A percentile compares a stretch with the other conserved stretches of the same genome.
Conservation (phyloP, 2,888 invertebrate species). For the Lissocephala sabroskyi region DNA sequence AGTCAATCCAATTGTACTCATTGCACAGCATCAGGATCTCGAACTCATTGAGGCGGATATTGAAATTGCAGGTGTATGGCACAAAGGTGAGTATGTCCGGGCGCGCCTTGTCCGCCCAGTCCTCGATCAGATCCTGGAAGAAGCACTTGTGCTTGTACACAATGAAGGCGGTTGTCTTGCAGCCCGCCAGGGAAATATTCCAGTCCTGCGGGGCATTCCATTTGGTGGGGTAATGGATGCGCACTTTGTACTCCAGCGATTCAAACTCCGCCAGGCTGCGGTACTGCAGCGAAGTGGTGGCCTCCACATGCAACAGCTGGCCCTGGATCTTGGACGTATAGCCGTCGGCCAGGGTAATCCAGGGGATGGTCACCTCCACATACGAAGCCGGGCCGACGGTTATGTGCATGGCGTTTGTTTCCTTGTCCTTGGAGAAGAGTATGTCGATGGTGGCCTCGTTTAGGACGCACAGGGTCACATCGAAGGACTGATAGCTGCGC, state of each 20-base stretch:
- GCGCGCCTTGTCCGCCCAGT: constrained; percentile 95
- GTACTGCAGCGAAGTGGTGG: constrained; percentile 95
- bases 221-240: constrained; percentile 86
- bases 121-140: constrained; percentile 95
- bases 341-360: constrained; percentile 90
- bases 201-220: constrained; percentile 99
- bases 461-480: constrained; percentile 90
- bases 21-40: constrained; percentile 94
- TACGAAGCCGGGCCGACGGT: constrained; percentile 96
- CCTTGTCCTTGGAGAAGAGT: constrained; percentile 91
- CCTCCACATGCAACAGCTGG: constrained; percentile 93
- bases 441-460: constrained; percentile 96
- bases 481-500: constrained; percentile 92
- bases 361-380: constrained; percentile 95
- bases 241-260: constrained; percentile 91
- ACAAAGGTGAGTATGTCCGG: constrained; percentile 96
- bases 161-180: constrained; percentile 93
- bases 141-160: constrained; percentile 97
- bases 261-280: constrained; percentile 95
- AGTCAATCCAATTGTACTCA: constrained; percentile 99
- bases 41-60: constrained; percentile 92
- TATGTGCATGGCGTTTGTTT: constrained; percentile 97
- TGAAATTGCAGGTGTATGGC: constrained; percentile 97
- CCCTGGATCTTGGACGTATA: constrained; percentile 94
- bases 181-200: constrained; percentile 91